phyloP scores from a whole-genome alignment of 2,797 vertebrate genomes.

The Nothura maculosa region DNA sequence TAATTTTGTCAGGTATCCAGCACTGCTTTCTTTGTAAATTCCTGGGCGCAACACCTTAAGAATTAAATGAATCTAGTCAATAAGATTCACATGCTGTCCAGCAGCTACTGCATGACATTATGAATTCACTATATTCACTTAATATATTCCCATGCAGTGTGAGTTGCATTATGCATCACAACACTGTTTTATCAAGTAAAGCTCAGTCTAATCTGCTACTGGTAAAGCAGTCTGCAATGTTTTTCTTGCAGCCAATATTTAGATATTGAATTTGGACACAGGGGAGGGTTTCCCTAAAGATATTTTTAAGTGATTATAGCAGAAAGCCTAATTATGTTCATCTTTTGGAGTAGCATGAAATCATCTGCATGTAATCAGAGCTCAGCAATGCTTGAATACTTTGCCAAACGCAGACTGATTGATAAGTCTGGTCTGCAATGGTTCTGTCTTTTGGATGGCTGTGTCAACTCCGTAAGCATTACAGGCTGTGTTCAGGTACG shows the following conservation, averaged over 20 bases:
- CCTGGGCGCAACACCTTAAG: neutral
- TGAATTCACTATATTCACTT: slow-evolving; percentile 28
- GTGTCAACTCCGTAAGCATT: neutral
- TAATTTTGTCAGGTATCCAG: slow-evolving; percentile 42
- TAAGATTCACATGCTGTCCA: slow-evolving; percentile 8
- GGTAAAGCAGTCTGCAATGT: slow-evolving; percentile 18
- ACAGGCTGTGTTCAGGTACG: neutral
- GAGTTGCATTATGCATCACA: neutral
- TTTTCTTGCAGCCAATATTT: neutral
- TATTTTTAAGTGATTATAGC: slow-evolving; percentile 2
- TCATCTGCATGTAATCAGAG: slow-evolving; percentile 42
- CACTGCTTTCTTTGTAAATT: slow-evolving; percentile 33
- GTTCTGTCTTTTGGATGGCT: neutral
- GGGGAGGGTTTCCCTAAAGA: neutral
- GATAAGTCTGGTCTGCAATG: neutral
- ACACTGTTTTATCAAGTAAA: neutral
- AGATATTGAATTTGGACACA: neutral
- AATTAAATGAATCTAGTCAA: slow-evolving; percentile 17
- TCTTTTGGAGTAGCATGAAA: slow-evolving; percentile 26
- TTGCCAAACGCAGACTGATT: slow-evolving; percentile 1
- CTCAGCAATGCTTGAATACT: slow-evolving; percentile 21
- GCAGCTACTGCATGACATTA: neutral
- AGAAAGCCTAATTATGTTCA: slow-evolving; percentile 43
- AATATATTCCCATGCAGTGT: neutral
- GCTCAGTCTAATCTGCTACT: neutral